Conservation (phyloP, 2,797 vertebrate genomes). For the Mionectes olivaceus region DNA sequence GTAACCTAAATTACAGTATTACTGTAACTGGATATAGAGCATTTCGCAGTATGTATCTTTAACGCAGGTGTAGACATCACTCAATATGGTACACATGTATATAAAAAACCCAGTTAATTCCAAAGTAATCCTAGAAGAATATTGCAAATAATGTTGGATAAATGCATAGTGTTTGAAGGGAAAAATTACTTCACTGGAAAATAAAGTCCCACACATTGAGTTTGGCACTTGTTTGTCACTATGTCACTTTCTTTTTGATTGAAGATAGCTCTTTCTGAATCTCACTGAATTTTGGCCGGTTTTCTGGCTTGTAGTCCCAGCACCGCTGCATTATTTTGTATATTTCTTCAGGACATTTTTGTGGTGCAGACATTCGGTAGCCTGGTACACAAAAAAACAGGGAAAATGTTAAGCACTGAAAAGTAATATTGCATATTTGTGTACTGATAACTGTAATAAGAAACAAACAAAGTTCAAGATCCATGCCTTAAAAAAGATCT, state of each 20-base stretch:
- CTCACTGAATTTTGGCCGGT: slow-evolving; percentile 91
- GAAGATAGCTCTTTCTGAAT: slow-evolving; percentile 89
- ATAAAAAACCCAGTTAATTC: slow-evolving; percentile 58
- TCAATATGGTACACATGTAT: slow-evolving; percentile 43
- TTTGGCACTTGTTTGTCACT: slow-evolving; percentile 34
- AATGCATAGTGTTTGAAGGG: slow-evolving; percentile 59
- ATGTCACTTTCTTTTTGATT: slow-evolving; percentile 89
- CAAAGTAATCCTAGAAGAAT: slow-evolving; percentile 69
- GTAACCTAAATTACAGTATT: slow-evolving; percentile 49
- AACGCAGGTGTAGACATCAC: slow-evolving; percentile 45
- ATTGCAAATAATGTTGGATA: slow-evolving; percentile 70
- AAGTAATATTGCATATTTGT: not conserved
- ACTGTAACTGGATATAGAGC: slow-evolving; percentile 54
- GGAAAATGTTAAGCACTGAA: not conserved
- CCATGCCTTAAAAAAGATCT: not conserved
- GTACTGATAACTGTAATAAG: not conserved
- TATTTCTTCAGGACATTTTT: slow-evolving; percentile 95
- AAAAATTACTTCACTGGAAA: slow-evolving; percentile 59
- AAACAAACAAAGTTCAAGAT: not conserved
- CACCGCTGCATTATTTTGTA: slow-evolving; percentile 94
- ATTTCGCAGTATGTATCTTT: slow-evolving; percentile 36
- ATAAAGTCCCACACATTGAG: slow-evolving; percentile 4
- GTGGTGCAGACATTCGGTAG: slow-evolving; percentile 94
- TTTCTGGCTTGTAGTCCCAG: slow-evolving; percentile 96
- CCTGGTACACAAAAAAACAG: slow-evolving; percentile 77